These are phyloP conservation scores for Harpalus rubripes DNA, from an alignment of 2,888 invertebrate genomes.

Conservation along the genomic window DNA sequence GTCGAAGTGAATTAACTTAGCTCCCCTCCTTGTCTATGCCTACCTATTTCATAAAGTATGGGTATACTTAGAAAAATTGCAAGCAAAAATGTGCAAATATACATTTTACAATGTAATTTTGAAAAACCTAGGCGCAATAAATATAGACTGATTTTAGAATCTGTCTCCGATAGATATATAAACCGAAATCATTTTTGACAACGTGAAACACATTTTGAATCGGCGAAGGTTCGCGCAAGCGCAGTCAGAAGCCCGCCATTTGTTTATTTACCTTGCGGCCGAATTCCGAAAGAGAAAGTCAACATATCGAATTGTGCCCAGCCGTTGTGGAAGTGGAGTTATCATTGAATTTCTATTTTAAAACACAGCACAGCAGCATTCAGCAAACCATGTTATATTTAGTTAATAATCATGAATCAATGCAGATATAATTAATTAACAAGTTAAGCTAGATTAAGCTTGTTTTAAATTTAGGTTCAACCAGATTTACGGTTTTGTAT, in stretches of 20 bases:
- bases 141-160: too few relatives aligned
- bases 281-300: conserved; percentile 38
- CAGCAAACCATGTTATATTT: background rate
- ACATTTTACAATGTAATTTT: too few relatives aligned
- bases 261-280: conserved; percentile 29
- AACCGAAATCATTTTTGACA: background rate
- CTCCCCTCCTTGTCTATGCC: too few relatives aligned
- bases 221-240: conserved; percentile 9
- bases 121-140: too few relatives aligned
- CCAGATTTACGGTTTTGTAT: too few relatives aligned
- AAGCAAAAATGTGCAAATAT: too few relatives aligned
- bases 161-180: too few relatives aligned
- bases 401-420: background rate
- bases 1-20: too few relatives aligned
- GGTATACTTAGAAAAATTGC: too few relatives aligned
- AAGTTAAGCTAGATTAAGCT: too few relatives aligned
- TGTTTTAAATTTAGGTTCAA: too few relatives aligned
- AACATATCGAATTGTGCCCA: conserved; percentile 4
- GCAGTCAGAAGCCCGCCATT: background rate
- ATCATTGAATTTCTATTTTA: background rate
- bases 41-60: too few relatives aligned
- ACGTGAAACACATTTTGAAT: background rate
- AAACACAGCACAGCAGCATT: background rate
- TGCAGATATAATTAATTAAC: background rate
- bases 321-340: background rate